phyloP scores from a whole-genome alignment of 2,888 invertebrate genomes.

The Nasonovia ribisnigri region DNA sequence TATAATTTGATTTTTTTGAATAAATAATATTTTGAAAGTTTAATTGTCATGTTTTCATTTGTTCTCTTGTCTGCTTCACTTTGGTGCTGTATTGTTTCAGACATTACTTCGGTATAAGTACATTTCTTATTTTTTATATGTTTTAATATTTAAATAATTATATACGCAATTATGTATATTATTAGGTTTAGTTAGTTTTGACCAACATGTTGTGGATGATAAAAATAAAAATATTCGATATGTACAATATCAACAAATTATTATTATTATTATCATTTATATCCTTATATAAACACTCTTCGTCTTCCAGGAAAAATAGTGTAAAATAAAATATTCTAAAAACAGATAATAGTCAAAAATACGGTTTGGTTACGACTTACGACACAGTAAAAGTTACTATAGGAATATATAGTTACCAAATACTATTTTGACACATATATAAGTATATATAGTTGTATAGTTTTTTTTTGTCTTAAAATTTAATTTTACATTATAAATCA shows the following conservation, averaged over 20 bases:
- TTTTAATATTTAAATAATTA: background rate
- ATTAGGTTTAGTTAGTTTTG: background rate
- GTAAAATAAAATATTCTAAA: background rate
- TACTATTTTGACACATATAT: too few species aligned
- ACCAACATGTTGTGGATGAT: background rate
- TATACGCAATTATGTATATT: background rate
- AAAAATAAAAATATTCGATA: background rate
- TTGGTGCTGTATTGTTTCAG: background rate
- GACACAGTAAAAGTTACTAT: too few species aligned
- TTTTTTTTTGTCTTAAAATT: too few species aligned
- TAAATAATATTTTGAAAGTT: too few species aligned
- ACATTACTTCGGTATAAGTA: background rate
- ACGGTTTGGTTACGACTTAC: background rate
- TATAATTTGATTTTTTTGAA: too few species aligned
- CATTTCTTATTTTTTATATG: too few species aligned
- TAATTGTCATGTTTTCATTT: background rate
- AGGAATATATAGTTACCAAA: too few species aligned
- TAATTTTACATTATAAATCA: too few species aligned
- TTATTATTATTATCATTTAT: background rate
- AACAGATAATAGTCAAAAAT: background rate
- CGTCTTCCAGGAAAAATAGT: background rate
- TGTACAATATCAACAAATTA: background rate
- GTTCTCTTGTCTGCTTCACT: background rate
- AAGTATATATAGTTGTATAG: too few species aligned
- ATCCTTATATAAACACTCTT: background rate